phyloP scores from a whole-genome alignment of 2,888 invertebrate species.

The Lepidocyrtoides sp. region DNA sequence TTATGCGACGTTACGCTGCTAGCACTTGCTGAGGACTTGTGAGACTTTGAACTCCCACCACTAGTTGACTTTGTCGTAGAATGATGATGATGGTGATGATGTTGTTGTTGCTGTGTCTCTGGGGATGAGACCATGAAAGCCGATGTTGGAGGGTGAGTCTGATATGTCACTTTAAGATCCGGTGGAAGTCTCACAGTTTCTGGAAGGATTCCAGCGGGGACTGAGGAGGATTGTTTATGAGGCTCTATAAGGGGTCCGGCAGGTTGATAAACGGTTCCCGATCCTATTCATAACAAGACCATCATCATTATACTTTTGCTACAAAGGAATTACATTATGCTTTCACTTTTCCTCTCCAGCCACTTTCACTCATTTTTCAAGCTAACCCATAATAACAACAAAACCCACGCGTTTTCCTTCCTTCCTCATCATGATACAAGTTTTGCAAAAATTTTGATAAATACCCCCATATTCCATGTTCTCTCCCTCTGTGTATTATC shows the following conservation, averaged over 20 bases:
- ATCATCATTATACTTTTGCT: background rate
- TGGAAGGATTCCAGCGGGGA: constrained; percentile 82
- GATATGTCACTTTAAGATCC: constrained; percentile 85
- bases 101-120: constrained; percentile 29
- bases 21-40: constrained; percentile 52
- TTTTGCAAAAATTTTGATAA: too few relatives aligned
- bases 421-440: too few relatives aligned
- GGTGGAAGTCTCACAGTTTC: constrained; percentile 84
- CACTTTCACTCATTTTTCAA: background rate
- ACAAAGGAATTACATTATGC: too few relatives aligned
- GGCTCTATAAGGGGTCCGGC: constrained; percentile 93
- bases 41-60: constrained; percentile 63
- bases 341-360: background rate
- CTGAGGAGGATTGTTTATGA: constrained; percentile 82
- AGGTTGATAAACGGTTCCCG: constrained; percentile 90
- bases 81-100: constrained; percentile 63
- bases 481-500: too few relatives aligned
- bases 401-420: too few relatives aligned
- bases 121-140: constrained; percentile 65
- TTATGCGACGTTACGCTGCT: constrained; percentile 53
- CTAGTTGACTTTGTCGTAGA: constrained; percentile 34
- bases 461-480: too few relatives aligned
- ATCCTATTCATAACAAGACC: constrained; percentile 44
- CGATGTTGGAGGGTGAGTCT: constrained; percentile 83
- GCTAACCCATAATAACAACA: background rate